A percentile compares a stretch with the other conserved stretches of the same genome.
Conservation (phyloP, 2,797 vertebrate species). For the Phrynocephalus guinanensis region DNA sequence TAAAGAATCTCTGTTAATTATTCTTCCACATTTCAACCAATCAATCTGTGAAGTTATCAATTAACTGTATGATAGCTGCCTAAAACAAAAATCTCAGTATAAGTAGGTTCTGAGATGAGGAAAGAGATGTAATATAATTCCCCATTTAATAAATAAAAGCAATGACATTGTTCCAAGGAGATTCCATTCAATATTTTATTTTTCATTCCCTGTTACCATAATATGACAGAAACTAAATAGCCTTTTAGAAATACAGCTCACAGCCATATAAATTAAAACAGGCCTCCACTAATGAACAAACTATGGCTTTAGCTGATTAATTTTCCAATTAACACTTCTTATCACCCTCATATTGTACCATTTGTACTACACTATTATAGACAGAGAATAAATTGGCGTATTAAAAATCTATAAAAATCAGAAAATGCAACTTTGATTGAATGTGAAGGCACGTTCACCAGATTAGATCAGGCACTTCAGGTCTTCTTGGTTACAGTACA, state of each 20-base stretch:
- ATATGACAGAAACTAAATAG: not conserved
- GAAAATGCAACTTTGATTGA: not conserved
- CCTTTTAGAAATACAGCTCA: not conserved
- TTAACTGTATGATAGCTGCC: not conserved
- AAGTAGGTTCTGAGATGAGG: not conserved
- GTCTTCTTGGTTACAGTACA: not conserved
- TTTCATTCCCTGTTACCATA: not conserved
- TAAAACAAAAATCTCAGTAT: not conserved
- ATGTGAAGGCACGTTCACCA: not conserved
- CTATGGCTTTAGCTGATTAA: constrained; percentile 1
- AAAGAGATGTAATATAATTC: not conserved
- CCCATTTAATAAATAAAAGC: constrained; percentile 16
- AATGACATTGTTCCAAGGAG: not conserved
- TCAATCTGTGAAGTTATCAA: constrained; percentile 11
- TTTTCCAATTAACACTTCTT: constrained; percentile 7
- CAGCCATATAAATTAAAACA: constrained; percentile 2
- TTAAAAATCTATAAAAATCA: not conserved
- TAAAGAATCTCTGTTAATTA: constrained; percentile 19
- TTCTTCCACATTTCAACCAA: constrained; percentile 2
- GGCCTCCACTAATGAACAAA: not conserved
- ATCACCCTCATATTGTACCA: not conserved
- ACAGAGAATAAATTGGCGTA: not conserved
- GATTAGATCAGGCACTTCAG: not conserved
- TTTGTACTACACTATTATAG: not conserved
- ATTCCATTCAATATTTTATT: not conserved